Evolutionary conservation across 2,888 invertebrate genomes (phyloP).

Genomic region (Anticlea derivata): DNA sequence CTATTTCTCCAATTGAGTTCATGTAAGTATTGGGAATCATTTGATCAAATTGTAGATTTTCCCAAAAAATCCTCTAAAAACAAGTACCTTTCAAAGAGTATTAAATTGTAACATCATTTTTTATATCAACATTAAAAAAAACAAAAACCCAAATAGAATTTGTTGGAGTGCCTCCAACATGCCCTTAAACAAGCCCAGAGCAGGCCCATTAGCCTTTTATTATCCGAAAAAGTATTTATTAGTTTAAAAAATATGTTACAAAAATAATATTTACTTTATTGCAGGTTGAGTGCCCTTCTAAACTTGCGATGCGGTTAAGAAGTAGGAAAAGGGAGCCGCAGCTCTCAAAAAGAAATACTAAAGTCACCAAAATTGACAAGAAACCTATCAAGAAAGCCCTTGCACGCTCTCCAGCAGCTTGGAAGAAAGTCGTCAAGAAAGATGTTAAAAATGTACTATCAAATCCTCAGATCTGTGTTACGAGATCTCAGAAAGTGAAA

Average conservation of each 20-base stretch:
- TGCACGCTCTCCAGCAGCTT: conserved; percentile 57
- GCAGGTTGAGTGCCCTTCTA: conserved; percentile 60
- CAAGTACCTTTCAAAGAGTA: too few species aligned
- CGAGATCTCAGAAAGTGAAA: conserved; percentile 68
- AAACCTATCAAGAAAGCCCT: conserved; percentile 54
- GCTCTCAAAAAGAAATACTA: conserved; percentile 70
- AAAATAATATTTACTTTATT: background rate
- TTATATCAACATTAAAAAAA: too few species aligned
- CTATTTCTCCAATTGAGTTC: conserved; percentile 59
- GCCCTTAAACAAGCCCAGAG: too few species aligned
- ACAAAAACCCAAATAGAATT: too few species aligned
- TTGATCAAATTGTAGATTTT: too few species aligned
- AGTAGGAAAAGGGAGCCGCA: conserved; percentile 86
- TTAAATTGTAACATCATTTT: too few species aligned
- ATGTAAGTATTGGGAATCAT: conserved; percentile 60
- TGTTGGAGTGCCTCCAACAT: too few species aligned
- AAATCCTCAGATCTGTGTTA: conserved; percentile 59
- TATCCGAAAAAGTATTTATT: too few species aligned
- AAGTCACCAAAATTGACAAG: conserved; percentile 58
- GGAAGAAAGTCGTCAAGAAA: conserved; percentile 66
- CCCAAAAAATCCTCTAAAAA: too few species aligned
- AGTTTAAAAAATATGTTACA: too few species aligned
- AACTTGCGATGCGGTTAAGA: conserved; percentile 86
- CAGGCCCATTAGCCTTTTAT: too few species aligned
- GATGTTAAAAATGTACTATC: conserved; percentile 68